phyloP scores from a whole-genome alignment of 2,113 vertebrate species.

The Bambusicola thoracicus region DNA sequence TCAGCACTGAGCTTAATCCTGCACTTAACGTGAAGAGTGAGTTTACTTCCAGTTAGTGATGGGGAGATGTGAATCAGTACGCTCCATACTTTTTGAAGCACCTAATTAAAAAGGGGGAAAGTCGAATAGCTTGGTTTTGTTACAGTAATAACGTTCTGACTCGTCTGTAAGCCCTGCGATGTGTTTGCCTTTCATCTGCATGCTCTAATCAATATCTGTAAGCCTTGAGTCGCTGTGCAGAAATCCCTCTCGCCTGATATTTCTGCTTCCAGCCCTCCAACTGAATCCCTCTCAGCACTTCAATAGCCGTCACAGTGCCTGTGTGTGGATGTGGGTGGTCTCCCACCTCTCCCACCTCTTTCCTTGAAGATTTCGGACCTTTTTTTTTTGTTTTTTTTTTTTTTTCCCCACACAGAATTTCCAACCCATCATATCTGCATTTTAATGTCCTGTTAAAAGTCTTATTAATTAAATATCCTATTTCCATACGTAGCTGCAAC shows the following conservation, averaged over 20 bases:
- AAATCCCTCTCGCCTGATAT: slow-evolving; percentile 35
- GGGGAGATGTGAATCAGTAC: neutral
- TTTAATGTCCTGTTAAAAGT: neutral
- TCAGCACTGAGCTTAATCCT: slow-evolving; percentile 50
- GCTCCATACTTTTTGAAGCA: neutral
- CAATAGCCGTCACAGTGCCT: neutral
- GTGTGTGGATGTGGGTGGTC: neutral
- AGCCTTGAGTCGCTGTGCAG: slow-evolving; percentile 6
- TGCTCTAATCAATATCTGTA: slow-evolving; percentile 47
- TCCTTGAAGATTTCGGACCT: neutral
- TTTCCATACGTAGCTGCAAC: neutral
- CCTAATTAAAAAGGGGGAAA: slow-evolving; percentile 22
- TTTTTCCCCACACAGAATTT: too few relatives aligned
- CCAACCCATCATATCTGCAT: neutral
- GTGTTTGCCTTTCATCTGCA: slow-evolving; percentile 56
- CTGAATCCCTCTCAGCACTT: neutral
- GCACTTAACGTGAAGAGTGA: slow-evolving; percentile 19
- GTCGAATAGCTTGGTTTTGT: slow-evolving; percentile 10
- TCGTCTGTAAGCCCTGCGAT: neutral
- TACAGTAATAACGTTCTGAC: slow-evolving; percentile 8
- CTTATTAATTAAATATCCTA: neutral
- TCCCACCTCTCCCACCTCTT: neutral
- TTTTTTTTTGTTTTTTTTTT: too few relatives aligned
- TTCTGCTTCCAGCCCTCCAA: neutral
- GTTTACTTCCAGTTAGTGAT: neutral